Conservation (phyloP, 2,113 vertebrate species). For the Polyodon spathula region DNA sequence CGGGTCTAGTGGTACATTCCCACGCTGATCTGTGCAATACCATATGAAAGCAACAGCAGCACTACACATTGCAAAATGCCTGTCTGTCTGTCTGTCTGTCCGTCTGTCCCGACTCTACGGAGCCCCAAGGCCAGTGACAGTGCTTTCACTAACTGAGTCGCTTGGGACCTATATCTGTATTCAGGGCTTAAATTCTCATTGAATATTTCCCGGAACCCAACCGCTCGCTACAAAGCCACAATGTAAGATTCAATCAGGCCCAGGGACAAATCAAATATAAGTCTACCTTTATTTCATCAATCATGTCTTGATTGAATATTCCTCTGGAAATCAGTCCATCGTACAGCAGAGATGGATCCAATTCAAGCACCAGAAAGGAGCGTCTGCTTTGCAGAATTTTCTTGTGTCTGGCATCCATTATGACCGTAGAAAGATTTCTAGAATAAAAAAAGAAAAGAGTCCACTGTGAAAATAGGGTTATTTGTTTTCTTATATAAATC, state of each 20-base stretch:
- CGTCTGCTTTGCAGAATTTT: constrained; percentile 55
- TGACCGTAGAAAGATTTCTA: not conserved
- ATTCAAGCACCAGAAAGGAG: constrained; percentile 47
- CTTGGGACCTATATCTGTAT: too few species aligned
- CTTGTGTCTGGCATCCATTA: constrained; percentile 67
- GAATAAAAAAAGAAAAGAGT: not conserved
- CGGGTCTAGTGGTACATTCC: too few species aligned
- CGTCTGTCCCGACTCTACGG: too few species aligned
- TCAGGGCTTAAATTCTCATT: too few species aligned
- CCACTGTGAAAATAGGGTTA: not conserved
- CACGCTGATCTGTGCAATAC: too few species aligned
- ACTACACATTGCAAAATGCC: too few species aligned
- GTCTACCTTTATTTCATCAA: constrained; percentile 79
- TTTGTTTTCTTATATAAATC: not conserved
- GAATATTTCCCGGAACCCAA: too few species aligned
- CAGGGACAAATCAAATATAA: not conserved
- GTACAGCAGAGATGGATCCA: constrained; percentile 61
- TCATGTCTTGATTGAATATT: constrained; percentile 74
- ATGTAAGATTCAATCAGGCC: not conserved
- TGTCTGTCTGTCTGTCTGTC: too few species aligned
- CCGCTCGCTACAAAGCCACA: not conserved
- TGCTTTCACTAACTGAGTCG: too few species aligned
- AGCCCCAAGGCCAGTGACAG: too few species aligned
- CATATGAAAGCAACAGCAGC: too few species aligned
- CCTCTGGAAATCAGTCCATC: constrained; percentile 56